These are phyloP conservation scores for Trimorus sp. DNA, from an alignment of 2,888 invertebrate species.

Conservation along the genomic window DNA sequence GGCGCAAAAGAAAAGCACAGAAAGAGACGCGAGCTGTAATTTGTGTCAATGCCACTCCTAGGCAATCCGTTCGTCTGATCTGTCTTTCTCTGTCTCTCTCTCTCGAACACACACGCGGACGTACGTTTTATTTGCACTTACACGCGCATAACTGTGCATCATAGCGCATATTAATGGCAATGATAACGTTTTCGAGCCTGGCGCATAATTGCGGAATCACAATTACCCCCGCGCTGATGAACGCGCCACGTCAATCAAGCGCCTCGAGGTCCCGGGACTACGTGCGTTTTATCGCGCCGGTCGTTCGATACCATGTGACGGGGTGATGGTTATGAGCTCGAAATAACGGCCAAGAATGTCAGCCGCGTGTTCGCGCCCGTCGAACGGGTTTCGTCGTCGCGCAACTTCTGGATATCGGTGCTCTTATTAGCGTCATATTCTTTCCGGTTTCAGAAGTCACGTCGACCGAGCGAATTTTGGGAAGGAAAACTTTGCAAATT, in stretches of 20 bases:
- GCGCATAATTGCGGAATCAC: conserved; percentile 71
- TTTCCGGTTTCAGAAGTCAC: too few relatives aligned
- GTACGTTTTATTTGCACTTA: conserved; percentile 38
- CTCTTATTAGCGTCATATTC: too few relatives aligned
- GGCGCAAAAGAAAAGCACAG: conserved; percentile 33
- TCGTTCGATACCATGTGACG: conserved; percentile 44
- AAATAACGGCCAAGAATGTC: conserved; percentile 47
- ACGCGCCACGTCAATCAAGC: conserved; percentile 58
- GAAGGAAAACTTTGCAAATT: too few relatives aligned
- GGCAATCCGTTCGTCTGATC: conserved; percentile 45
- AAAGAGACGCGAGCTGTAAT: conserved; percentile 67
- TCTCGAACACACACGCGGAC: conserved; percentile 18
- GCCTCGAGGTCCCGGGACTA: conserved; percentile 42
- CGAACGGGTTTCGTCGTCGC: conserved; percentile 37
- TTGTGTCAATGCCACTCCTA: conserved; percentile 72
- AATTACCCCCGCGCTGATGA: conserved; percentile 66
- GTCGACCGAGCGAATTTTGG: too few relatives aligned
- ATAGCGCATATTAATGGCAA: conserved; percentile 67
- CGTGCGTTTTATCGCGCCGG: conserved; percentile 31
- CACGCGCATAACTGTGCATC: conserved; percentile 58
- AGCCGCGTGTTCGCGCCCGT: conserved; percentile 27
- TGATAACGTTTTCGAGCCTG: conserved; percentile 62
- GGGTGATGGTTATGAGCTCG: conserved; percentile 47
- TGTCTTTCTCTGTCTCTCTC: too few relatives aligned
- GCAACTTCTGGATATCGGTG: neutral